phyloP scores from a whole-genome alignment of 1,140 invertebrate species.

The Ceratoteleas bidentatus region DNA sequence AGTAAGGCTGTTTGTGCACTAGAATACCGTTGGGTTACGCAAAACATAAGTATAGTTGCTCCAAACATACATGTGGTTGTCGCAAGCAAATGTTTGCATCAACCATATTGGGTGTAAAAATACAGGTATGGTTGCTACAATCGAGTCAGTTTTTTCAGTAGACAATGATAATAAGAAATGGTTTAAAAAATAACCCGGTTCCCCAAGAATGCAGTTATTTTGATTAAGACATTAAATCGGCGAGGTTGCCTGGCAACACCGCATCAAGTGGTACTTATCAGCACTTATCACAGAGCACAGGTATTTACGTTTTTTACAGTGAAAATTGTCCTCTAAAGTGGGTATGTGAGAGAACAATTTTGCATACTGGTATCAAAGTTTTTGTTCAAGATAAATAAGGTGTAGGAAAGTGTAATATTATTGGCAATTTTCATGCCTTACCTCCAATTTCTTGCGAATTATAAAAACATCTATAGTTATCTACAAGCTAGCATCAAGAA shows the following conservation, averaged over 20 bases:
- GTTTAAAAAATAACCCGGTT: constrained; percentile 29
- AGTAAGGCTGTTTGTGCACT: too few species aligned
- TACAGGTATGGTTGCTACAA: too few species aligned
- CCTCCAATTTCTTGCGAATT: constrained; percentile 36
- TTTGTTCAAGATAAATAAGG: constrained; percentile 49
- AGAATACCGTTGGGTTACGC: too few species aligned
- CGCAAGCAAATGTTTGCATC: too few species aligned
- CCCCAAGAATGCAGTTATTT: constrained; percentile 31
- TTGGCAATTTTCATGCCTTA: constrained; percentile 58
- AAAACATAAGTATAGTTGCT: too few species aligned
- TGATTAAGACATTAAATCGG: constrained; percentile 62
- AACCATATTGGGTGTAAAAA: too few species aligned
- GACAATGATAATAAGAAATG: constrained; percentile 22
- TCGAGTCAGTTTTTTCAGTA: too few species aligned
- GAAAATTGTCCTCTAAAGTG: constrained; percentile 58
- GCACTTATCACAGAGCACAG: constrained; percentile 61
- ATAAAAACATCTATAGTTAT: constrained; percentile 20
- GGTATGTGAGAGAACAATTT: constrained; percentile 53
- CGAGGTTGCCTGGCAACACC: constrained; percentile 25
- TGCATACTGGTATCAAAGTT: constrained; percentile 46
- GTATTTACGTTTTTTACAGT: constrained; percentile 52
- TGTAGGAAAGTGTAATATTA: constrained; percentile 58
- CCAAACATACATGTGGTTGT: too few species aligned
- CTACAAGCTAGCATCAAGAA: constrained; percentile 6
- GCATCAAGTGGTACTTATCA: constrained; percentile 58